phyloP scores from a whole-genome alignment of 2,888 invertebrate genomes.

The Drosophila prostipennis region DNA sequence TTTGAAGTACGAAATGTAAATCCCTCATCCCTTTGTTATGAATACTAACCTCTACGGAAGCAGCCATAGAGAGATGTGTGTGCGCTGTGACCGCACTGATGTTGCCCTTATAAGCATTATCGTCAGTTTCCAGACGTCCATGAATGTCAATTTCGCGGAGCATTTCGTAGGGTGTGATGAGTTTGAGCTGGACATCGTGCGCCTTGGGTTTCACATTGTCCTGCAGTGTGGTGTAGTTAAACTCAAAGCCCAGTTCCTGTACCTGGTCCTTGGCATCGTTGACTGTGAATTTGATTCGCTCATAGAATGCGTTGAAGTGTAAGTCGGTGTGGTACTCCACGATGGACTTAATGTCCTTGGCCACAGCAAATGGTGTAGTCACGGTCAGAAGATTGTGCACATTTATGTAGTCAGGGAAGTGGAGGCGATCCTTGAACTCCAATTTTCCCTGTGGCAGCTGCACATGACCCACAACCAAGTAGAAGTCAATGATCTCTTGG shows the following conservation, averaged over 20 bases:
- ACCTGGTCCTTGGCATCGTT: conserved; percentile 79
- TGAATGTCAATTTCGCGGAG: conserved; percentile 85
- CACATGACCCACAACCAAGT: conserved; percentile 85
- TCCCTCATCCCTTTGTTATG: no score
- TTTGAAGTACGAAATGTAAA: no score
- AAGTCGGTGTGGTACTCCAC: conserved; percentile 85
- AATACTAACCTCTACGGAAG: conserved; percentile 85
- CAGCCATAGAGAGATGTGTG: conserved; percentile 85
- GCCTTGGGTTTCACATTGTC: conserved; percentile 83
- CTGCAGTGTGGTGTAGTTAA: conserved; percentile 85
- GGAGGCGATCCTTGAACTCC: conserved; percentile 86
- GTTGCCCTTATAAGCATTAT: conserved; percentile 85
- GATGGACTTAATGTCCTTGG: conserved; percentile 85
- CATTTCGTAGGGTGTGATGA: conserved; percentile 86
- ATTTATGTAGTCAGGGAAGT: conserved; percentile 85
- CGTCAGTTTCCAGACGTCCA: conserved; percentile 84
- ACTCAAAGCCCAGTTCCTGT: conserved; percentile 83
- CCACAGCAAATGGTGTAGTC: conserved; percentile 85
- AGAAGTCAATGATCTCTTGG: conserved; percentile 85
- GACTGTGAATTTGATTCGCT: conserved; percentile 85
- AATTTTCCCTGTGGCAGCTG: conserved; percentile 86
- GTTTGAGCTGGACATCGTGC: conserved; percentile 85
- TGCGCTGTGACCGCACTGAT: conserved; percentile 85
- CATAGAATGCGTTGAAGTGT: conserved; percentile 84
- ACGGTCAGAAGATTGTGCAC: conserved; percentile 86